phyloP scores from a whole-genome alignment of 2,888 invertebrate genomes.

The Leptopilina drosophilae region DNA sequence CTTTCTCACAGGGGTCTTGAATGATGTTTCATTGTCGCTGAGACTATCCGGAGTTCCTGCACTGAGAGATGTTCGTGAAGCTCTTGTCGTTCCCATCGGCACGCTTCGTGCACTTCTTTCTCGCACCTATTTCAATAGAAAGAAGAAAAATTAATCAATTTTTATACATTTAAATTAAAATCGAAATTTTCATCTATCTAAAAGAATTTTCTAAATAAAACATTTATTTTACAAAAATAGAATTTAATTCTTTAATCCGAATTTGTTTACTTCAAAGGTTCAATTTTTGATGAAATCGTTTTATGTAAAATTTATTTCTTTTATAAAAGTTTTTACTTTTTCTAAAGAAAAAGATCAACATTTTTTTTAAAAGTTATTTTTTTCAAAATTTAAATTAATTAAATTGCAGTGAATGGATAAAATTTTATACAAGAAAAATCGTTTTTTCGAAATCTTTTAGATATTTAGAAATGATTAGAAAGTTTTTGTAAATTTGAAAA shows the following conservation, averaged over 20 bases:
- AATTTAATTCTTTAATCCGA: background rate
- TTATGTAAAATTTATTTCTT: too few relatives aligned
- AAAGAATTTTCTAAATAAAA: too few relatives aligned
- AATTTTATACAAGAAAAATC: too few relatives aligned
- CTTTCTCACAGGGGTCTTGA: constrained; percentile 84
- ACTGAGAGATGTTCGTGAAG: constrained; percentile 87
- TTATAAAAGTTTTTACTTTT: too few relatives aligned
- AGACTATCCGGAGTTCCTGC: constrained; percentile 93
- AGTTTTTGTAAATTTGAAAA: background rate
- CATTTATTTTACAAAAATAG: too few relatives aligned
- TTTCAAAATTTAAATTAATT: too few relatives aligned
- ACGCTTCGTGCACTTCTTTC: constrained; percentile 95
- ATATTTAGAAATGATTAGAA: background rate
- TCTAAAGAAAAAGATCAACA: too few relatives aligned
- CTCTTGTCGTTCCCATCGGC: constrained; percentile 88
- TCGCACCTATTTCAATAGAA: constrained; percentile 84
- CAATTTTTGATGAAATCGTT: too few relatives aligned
- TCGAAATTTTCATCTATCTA: background rate
- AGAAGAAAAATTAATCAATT: background rate
- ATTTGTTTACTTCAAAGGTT: background rate
- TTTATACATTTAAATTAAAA: background rate
- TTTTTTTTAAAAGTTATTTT: too few relatives aligned
- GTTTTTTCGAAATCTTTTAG: background rate
- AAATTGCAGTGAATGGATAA: too few relatives aligned
- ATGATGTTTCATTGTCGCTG: constrained; percentile 90